Evolutionary conservation across 2,113 vertebrate genomes (phyloP).

Genomic region (Thunnus maccoyii): DNA sequence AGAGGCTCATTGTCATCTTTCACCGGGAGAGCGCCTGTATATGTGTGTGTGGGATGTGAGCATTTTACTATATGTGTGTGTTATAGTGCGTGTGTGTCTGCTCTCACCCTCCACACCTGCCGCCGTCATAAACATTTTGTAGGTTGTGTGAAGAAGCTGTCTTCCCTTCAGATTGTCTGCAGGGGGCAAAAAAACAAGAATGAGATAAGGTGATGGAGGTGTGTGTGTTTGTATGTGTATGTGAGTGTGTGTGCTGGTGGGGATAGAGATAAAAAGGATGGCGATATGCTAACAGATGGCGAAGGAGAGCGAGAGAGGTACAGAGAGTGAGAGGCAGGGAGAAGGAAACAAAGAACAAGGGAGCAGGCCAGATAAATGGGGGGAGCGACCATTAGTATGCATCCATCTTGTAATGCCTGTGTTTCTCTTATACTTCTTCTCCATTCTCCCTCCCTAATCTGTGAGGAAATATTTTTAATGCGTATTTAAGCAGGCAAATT

Average conservation of each 20-base stretch:
- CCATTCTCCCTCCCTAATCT: constrained; percentile 22
- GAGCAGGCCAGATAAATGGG: constrained; percentile 46
- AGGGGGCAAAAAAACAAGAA: constrained; percentile 32
- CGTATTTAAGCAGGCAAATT: constrained; percentile 65
- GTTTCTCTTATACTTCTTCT: constrained; percentile 42
- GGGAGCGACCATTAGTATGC: constrained; percentile 59
- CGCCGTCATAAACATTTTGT: constrained; percentile 96
- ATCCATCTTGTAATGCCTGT: constrained; percentile 44
- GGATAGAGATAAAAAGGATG: constrained; percentile 69
- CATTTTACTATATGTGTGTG: neutral
- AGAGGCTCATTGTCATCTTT: constrained; percentile 48
- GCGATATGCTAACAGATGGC: constrained; percentile 72
- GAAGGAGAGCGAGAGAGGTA: constrained; percentile 44
- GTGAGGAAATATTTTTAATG: constrained; percentile 58
- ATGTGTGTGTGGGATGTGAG: constrained; percentile 3
- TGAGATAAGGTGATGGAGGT: constrained; percentile 48
- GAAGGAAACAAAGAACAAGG: constrained; percentile 42
- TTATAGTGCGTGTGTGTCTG: constrained; percentile 33
- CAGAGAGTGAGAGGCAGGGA: constrained; percentile 32
- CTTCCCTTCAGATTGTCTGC: constrained; percentile 91
- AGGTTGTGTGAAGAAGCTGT: constrained; percentile 93
- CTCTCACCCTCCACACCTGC: constrained; percentile 92
- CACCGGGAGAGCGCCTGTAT: constrained; percentile 3
- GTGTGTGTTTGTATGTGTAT: constrained; percentile 30
- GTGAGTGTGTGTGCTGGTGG: constrained; percentile 18